Percentiles rank a stretch among this genome's conserved stretches.
Conservation (phyloP, 2,113 vertebrate species). For the Orthonyx spaldingii region DNA sequence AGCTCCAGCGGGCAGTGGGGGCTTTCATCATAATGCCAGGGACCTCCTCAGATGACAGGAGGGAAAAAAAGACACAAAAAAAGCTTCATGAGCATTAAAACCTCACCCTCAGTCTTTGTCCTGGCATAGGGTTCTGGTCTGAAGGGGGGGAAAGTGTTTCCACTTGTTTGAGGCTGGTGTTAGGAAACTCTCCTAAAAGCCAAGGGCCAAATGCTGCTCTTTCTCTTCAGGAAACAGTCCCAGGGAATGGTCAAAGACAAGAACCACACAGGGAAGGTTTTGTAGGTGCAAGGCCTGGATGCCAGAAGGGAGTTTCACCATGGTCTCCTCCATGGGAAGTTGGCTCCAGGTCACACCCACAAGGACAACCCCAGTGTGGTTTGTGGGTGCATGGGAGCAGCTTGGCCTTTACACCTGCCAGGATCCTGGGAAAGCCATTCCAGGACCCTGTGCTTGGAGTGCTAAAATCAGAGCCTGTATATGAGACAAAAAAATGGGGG, state of each 20-base stretch:
- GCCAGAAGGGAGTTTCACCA: neutral
- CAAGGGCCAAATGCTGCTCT: neutral
- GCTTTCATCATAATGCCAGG: neutral
- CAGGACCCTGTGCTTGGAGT: neutral
- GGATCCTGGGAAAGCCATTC: neutral
- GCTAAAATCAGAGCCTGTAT: neutral
- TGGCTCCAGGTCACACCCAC: neutral
- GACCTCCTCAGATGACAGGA: neutral
- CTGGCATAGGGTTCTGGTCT: neutral
- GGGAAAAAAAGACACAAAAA: neutral
- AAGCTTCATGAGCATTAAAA: neutral
- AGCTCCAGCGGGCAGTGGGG: neutral
- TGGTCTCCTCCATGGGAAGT: neutral
- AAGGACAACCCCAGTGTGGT: fast-evolving
- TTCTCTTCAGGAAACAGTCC: neutral
- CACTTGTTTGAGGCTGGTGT: neutral
- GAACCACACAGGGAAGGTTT: neutral
- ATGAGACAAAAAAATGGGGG: neutral
- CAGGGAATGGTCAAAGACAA: neutral
- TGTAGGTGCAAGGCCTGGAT: neutral
- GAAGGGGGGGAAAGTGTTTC: neutral
- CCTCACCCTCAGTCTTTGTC: neutral
- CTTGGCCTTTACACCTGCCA: neutral
- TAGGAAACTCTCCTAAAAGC: neutral
- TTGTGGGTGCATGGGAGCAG: neutral